Evolutionary conservation across 2,888 invertebrate species (phyloP), one percentile per base, ranked within the genome.

Genomic region (Antheraea assamensis): DNA sequence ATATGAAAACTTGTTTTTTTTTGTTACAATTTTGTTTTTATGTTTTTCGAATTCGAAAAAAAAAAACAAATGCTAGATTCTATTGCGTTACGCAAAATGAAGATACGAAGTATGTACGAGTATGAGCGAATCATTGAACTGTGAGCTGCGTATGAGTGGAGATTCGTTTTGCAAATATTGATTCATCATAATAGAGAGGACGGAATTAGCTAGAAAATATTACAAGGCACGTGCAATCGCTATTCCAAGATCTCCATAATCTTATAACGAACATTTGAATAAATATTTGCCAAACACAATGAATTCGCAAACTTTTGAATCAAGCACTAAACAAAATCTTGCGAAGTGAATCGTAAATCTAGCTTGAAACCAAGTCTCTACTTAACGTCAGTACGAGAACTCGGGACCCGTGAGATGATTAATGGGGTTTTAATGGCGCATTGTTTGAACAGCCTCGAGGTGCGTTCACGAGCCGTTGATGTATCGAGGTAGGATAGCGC

Each of bases 371-470:
- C n/a, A 71, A 58, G 35, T 64, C 49, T 19, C 52, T 55, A 58
- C 72, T 76, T 73, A 71, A 72, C 75, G 74, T 74, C 78, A 77
- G 8, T 75, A 73, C 74, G 35, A 75, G 77, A 79, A 78, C 78
- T 80, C 77, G 75, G 72, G 76, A 74, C 74, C 80, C 77, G 76
- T 78, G 79, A 80, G 77, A 84, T 88, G 89, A 89, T 89, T 88
- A 89, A 89, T 88, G 89, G 83, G 78, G 79, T 84, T 87, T 85
- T 89, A 87, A 89, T 88, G 88, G 87, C 85, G 79, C 83, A 87
- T 88, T 89, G 89, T 89, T 87, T 87, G 82, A 77, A 75, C 76
- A 73, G 74, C 74, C 76, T 76, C 78, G 76, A 76, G 75, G 17
- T 30, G 30, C 61, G 61, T 64, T 27, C 61, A 64, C 4, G 3